Percentiles rank a stretch among this genome's conserved stretches.
These are phyloP conservation scores for Rhagologus leucostigma DNA, from an alignment of 2,113 vertebrate species.

Conservation along the genomic window DNA sequence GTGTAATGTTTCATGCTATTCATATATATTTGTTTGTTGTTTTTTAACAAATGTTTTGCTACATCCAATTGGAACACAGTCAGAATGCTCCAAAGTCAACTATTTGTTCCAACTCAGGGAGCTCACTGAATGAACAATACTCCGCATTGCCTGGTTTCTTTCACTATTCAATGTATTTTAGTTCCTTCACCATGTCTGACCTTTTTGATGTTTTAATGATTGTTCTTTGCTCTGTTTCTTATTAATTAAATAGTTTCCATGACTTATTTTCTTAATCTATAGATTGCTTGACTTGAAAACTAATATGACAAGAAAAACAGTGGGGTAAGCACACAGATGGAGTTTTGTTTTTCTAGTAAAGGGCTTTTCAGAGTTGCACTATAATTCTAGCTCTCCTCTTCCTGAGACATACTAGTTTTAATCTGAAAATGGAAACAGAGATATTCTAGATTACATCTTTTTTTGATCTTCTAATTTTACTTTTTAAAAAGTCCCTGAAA, in stretches of 20 bases:
- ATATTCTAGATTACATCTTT: neutral
- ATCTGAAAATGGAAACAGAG: neutral
- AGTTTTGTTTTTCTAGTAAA: neutral
- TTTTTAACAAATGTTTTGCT: neutral
- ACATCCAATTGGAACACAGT: neutral
- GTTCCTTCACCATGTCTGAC: neutral
- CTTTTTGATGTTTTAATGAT: neutral
- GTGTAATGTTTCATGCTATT: neutral
- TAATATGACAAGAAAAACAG: neutral
- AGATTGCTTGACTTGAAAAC: neutral
- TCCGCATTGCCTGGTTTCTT: neutral
- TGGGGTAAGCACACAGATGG: neutral
- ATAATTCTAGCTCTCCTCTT: neutral
- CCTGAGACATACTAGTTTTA: neutral
- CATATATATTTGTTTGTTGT: fast-evolving
- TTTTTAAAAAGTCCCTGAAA: neutral
- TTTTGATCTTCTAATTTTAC: neutral
- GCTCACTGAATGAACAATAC: neutral
- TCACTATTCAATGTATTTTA: neutral
- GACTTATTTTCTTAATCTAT: neutral
- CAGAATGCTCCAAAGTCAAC: neutral
- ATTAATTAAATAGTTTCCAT: neutral
- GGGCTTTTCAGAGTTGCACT: neutral
- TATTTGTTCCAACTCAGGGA: neutral
- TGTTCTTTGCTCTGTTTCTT: neutral